These are phyloP conservation scores for Drosophila borealis DNA, from an alignment of 2,888 invertebrate genomes.

Conservation along the genomic window DNA sequence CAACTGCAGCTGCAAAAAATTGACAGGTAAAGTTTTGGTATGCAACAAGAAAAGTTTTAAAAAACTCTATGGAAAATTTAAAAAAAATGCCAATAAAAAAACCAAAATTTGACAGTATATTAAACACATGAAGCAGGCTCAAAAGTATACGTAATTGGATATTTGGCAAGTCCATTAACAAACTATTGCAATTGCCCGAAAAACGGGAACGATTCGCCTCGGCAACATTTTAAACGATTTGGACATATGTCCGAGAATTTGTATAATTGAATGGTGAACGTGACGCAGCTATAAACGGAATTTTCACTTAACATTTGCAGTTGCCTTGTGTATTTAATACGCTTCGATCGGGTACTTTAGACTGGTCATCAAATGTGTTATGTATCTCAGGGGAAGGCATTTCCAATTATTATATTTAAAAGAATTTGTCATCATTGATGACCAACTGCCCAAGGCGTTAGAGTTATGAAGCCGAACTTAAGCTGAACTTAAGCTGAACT, in stretches of 20 bases:
- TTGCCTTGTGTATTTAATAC: constrained; percentile 12
- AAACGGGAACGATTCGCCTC: not conserved
- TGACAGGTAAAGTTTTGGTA: constrained; percentile 32
- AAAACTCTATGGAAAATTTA: constrained; percentile 8
- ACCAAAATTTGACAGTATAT: not conserved
- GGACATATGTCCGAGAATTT: constrained; percentile 7
- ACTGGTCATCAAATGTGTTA: no score
- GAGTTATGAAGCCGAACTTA: no score
- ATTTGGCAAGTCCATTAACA: constrained; percentile 19
- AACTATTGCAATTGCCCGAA: constrained; percentile 10
- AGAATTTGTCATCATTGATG: no score
- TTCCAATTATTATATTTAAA: no score
- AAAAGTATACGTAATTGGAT: constrained; percentile 29
- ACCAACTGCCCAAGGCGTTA: no score
- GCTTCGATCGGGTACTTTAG: no score
- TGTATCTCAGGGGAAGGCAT: no score
- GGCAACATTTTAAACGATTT: constrained; percentile 10
- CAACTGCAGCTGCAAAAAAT: constrained; percentile 15
- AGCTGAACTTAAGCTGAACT: no score
- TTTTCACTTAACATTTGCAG: constrained; percentile 47
- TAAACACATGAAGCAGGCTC: not conserved
- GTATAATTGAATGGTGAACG: constrained; percentile 67
- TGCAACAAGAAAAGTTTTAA: constrained; percentile 10
- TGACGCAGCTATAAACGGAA: constrained; percentile 44
- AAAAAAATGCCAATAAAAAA: constrained; percentile 15